A percentile compares a stretch with the other conserved stretches of the same genome.
phyloP scores from a whole-genome alignment of 2,888 invertebrate genomes.

The Balanococcus diminutus region DNA sequence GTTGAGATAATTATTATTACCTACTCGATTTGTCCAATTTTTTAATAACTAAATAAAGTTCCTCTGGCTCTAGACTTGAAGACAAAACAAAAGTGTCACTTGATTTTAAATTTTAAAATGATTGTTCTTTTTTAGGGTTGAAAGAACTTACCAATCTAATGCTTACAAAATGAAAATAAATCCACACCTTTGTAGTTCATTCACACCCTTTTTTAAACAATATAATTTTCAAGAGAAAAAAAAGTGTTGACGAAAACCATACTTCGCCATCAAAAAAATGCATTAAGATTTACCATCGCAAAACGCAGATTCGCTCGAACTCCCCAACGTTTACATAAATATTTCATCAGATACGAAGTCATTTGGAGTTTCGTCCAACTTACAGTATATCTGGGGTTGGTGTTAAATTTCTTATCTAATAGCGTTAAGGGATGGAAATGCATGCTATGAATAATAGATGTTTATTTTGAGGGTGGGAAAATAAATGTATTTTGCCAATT shows the following conservation, averaged over 20 bases:
- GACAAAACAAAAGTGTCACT: too few species aligned
- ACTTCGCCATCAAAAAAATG: slow-evolving; percentile 47
- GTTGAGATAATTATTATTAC: too few species aligned
- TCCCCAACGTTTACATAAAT: slow-evolving; percentile 45
- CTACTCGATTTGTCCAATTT: too few species aligned
- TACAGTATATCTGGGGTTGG: slow-evolving; percentile 26
- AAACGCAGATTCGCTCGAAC: slow-evolving; percentile 42
- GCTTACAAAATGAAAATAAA: too few species aligned
- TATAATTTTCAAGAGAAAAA: slow-evolving; percentile 12
- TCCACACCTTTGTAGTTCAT: not conserved
- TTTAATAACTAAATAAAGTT: too few species aligned
- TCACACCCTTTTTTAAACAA: slow-evolving; percentile 33
- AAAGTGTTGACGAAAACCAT: not conserved
- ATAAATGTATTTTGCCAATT: slow-evolving; percentile 39
- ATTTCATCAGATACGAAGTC: slow-evolving; percentile 52
- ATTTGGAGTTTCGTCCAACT: slow-evolving; percentile 44
- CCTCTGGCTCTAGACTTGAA: too few species aligned
- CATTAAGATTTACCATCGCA: slow-evolving; percentile 49
- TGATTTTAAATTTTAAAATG: too few species aligned
- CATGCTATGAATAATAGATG: slow-evolving; percentile 52
- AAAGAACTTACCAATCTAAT: too few species aligned
- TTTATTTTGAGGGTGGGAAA: slow-evolving; percentile 32
- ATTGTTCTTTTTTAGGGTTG: too few species aligned
- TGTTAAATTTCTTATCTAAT: slow-evolving; percentile 52
- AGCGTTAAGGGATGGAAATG: slow-evolving; percentile 37